These are phyloP conservation scores for Urocolius indicus DNA, from an alignment of 2,113 vertebrate genomes.

Conservation along the genomic window DNA sequence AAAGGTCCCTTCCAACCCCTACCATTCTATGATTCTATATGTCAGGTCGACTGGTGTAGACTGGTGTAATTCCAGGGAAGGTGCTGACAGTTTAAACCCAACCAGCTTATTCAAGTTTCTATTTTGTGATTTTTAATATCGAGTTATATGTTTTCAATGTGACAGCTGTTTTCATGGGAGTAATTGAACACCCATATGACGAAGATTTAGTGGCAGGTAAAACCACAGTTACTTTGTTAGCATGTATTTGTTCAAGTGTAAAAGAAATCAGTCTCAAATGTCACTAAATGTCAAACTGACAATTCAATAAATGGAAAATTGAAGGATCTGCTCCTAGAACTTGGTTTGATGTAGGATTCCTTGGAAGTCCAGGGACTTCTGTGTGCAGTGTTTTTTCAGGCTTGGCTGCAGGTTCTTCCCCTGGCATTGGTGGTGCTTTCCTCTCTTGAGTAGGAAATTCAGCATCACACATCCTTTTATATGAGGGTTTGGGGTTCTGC, in stretches of 20 bases:
- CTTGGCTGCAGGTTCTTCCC: background rate
- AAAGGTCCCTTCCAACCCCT: too few species aligned
- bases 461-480: background rate
- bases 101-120: background rate
- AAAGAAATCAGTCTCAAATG: background rate
- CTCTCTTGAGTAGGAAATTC: background rate
- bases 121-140: background rate
- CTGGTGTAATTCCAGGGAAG: background rate
- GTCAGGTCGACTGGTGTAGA: background rate
- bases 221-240: background rate
- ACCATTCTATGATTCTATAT: too few species aligned
- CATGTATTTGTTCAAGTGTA: background rate
- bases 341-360: background rate
- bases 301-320: background rate
- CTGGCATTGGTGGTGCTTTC: background rate
- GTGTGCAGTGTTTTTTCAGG: background rate
- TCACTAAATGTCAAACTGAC: background rate
- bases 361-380: background rate
- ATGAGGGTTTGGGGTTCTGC: background rate
- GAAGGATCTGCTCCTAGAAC: background rate
- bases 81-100: background rate
- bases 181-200: background rate
- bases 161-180: background rate
- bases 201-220: background rate
- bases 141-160: rapidly evolving